A percentile compares a stretch with the other conserved stretches of the same genome.
These are phyloP conservation scores for Cariama cristata DNA, from an alignment of 2,113 vertebrate species.

Conservation along the genomic window DNA sequence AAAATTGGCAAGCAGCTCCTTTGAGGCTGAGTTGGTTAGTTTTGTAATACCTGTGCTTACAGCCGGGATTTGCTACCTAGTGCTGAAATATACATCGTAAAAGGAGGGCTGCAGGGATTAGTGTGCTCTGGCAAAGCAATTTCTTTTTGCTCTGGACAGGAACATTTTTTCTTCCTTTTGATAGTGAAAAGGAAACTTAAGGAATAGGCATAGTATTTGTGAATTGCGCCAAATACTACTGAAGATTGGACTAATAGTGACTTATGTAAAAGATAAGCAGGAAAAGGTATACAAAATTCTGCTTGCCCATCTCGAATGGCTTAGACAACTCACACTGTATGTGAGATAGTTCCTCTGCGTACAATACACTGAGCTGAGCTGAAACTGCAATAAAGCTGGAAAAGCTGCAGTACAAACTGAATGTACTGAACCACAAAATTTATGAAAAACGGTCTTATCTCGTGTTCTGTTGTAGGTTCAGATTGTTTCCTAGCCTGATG, in stretches of 20 bases:
- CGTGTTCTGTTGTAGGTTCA: neutral
- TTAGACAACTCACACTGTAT: neutral
- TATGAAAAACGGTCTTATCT: constrained; percentile 10
- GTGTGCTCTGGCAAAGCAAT: neutral
- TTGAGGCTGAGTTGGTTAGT: neutral
- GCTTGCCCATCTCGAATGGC: neutral
- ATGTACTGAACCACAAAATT: neutral
- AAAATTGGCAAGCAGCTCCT: neutral
- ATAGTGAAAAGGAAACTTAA: neutral
- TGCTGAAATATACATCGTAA: neutral
- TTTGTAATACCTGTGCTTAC: neutral
- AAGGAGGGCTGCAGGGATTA: neutral
- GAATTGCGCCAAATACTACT: neutral
- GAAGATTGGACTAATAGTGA: neutral
- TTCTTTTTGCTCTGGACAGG: neutral
- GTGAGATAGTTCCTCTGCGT: rapidly evolving
- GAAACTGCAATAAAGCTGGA: constrained; percentile 3
- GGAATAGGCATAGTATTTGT: neutral
- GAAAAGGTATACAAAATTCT: neutral
- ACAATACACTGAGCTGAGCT: neutral
- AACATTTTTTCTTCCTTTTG: neutral
- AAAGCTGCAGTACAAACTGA: neutral
- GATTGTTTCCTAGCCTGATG: neutral
- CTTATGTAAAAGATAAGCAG: neutral
- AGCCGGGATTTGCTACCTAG: neutral